Evolutionary conservation across 2,113 vertebrate genomes (phyloP), one percentile per base, ranked within the genome.

Genomic region (Corythoichthys intestinalis): DNA sequence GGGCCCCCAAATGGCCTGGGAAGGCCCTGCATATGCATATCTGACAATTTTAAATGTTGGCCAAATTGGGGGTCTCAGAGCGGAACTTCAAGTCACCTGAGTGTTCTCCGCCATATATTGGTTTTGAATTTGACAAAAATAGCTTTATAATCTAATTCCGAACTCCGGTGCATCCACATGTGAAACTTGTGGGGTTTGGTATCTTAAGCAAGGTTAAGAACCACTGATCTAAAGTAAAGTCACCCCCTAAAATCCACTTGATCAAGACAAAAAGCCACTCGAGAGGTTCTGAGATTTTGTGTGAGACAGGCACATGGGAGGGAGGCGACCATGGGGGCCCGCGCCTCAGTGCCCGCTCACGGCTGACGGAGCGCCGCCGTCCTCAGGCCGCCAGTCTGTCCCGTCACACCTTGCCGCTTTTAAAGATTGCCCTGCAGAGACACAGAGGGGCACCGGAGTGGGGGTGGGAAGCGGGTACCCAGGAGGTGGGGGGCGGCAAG

Each of bases 391-490:
- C 95, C 97, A 98, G 94, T 96, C 95, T 96, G 96, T 89, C 93
- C 93, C 94, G 96, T 98, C 96, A 99, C 97, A 98, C 97, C 96
- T 98, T 98, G 93, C 94, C 98, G 96, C 95, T 90, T 98, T 98
- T 98, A 96, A 98, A 98, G 96, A 99, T 99, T 97, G 95, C 95
- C 97, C 97, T 97, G 94, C 95, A 98, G 97, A 97, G 95, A 95
- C 89, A 90, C 91, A 93, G 94, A 92, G 90, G 94, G 93, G 94
- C 92, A 92, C 92, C 90, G 90, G 93, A 94, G 95, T 82, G 81
- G n/a, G 44, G 20, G n/a, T 34, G 44, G 59, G 17, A 8, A n/a
- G 39, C 7, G 41, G 61, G 41, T 46, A 63, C 41, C 39, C 41
- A 35, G 44, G 94, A 94, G 92, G 91, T 92, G 90, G 90, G 92